Base-by-base conservation (phyloP, 1,140 invertebrate genomes). In the Ptiloglossa arizonensis region DNA sequence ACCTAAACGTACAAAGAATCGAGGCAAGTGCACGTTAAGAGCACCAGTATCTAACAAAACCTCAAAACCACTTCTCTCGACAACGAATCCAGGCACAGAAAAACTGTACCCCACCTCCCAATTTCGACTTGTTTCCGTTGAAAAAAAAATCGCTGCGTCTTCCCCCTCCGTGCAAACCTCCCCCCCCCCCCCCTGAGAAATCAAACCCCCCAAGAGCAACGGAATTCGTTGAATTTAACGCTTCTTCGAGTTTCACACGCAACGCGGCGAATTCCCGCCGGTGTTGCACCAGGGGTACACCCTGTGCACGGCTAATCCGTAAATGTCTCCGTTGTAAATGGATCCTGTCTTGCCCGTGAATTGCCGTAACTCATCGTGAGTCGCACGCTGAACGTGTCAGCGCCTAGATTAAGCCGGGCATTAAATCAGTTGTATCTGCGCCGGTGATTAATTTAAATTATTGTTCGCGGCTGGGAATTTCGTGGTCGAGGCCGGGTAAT, bases 281-380 rank as follows among this genome's bases (percentile, higher is more conserved):
- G 8, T 32, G 59, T 60, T 22, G 15, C 17, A 22, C n/a, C 17
- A 1, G 9, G 17, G 38, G 41, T 60, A 35, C 68, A 71, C 46
- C 19, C 46, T 41, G 46, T 59, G 44, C 32, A 35, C 50, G 29
- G 59, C 48, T 72, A 79, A 72, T 79, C 76, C 72, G 81, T 83
- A 80, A 80, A 83, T 80, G 81, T 84, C 82, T 84, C 82, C 62
- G 74, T 76, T 80, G 81, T 76, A 83, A 80, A 84, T 84, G 71
- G 81, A 83, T 83, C 56, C 77, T 83, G 82, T 84, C 81, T 83
- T 83, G 82, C 76, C 35, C 82, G 82, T 74, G 81, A 80, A 83
- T 84, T 83, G 73, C 70, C 82, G 82, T 84, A 84, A 84, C 76
- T 84, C 82, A 84, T 84, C 75, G 81, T 41, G 63, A 62, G 64